Conservation (phyloP, 2,113 vertebrate genomes). For the Vireo altiloquus region DNA sequence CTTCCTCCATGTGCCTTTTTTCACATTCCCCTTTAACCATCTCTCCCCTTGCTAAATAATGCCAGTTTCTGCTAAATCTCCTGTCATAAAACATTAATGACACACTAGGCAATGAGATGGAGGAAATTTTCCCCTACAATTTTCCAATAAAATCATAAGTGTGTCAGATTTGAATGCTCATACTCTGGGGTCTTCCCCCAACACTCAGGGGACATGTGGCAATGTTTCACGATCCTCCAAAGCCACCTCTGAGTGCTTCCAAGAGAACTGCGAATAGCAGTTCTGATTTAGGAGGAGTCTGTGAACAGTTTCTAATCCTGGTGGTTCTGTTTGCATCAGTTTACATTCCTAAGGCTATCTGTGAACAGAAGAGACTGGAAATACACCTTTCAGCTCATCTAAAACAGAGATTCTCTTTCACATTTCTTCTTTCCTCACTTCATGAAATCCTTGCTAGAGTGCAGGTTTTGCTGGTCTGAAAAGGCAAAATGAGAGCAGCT, state of each 20-base stretch:
- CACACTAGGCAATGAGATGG: neutral
- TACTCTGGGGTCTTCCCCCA: neutral
- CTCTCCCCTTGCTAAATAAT: neutral
- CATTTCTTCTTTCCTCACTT: neutral
- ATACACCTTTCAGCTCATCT: neutral
- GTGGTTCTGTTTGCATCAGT: conserved; percentile 29
- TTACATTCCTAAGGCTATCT: neutral
- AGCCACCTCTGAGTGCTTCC: neutral
- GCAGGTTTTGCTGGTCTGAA: neutral
- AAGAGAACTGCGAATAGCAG: conserved; percentile 21
- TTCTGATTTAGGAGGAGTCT: neutral
- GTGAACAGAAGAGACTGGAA: conserved; percentile 8
- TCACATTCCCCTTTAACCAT: neutral
- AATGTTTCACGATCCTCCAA: neutral
- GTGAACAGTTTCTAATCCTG: conserved; percentile 25
- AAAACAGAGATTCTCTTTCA: neutral
- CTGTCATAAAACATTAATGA: neutral
- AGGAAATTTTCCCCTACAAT: neutral
- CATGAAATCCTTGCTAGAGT: neutral
- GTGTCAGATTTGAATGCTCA: neutral
- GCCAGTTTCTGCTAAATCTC: neutral
- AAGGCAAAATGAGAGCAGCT: neutral
- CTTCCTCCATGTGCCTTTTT: neutral
- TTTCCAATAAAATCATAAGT: neutral
- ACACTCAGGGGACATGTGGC: neutral